A percentile compares a stretch with the other conserved stretches of the same genome.
Evolutionary conservation across 2,113 vertebrate genomes (phyloP).

Genomic region (Elanus axillaris): DNA sequence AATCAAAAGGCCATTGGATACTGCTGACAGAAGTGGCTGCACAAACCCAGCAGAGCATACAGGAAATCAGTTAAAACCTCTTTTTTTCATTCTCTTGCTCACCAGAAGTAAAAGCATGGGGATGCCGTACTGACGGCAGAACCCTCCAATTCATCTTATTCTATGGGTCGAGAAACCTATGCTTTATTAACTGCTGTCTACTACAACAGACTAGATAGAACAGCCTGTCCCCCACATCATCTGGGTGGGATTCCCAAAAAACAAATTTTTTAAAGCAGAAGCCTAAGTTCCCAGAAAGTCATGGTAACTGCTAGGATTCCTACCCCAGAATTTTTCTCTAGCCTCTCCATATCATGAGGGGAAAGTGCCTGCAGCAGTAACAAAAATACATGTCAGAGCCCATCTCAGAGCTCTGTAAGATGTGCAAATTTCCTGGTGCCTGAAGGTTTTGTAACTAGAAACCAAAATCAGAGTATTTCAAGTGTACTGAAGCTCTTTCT

Average conservation of each 20-base stretch:
- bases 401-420: constrained; percentile 33
- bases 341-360: not conserved
- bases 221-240: not conserved
- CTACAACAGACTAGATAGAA: not conserved
- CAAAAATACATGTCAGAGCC: constrained; percentile 28
- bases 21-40: not conserved
- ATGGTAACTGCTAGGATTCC: not conserved
- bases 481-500: not conserved
- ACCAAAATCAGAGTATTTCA: constrained; percentile 10
- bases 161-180: not conserved
- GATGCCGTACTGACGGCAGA: not conserved
- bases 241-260: not conserved
- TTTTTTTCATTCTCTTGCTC: not conserved
- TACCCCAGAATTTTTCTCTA: not conserved
- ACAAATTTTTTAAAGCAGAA: not conserved
- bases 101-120: not conserved
- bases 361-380: constrained; percentile 49
- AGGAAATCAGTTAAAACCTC: not conserved
- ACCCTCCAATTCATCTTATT: not conserved
- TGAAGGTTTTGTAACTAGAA: constrained; percentile 47
- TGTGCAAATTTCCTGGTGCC: constrained; percentile 42
- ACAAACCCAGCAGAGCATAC: not conserved
- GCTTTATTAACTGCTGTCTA: not conserved
- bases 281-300: not conserved
- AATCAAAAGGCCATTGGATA: not conserved